Conservation (phyloP, 2,888 invertebrate species). For the Sicus ferrugineus region DNA sequence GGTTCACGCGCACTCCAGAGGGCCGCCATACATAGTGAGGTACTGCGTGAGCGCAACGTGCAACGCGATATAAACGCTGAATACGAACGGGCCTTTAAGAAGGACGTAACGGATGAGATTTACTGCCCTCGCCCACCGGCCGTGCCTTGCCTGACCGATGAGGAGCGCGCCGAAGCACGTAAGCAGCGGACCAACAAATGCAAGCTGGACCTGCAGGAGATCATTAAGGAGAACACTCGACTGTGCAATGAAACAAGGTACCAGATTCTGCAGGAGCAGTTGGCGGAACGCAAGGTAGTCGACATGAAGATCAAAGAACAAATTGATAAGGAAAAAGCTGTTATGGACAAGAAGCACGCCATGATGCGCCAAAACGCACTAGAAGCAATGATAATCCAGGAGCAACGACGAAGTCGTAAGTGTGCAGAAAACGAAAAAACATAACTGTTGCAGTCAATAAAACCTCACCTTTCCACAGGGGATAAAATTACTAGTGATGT, state of each 20-base stretch:
- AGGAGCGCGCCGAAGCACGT: constrained; percentile 53
- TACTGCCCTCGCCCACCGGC: constrained; percentile 58
- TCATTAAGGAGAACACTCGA: constrained; percentile 54
- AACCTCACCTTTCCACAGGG: constrained; percentile 39
- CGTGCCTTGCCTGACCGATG: constrained; percentile 59
- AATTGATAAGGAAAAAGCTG: constrained; percentile 57
- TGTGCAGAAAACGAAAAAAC: constrained; percentile 29
- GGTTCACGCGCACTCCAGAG: constrained; percentile 59
- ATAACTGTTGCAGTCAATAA: background rate
- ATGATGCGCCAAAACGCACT: constrained; percentile 51
- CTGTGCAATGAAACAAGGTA: constrained; percentile 45
- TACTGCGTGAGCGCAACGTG: constrained; percentile 55
- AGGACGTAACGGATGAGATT: constrained; percentile 46
- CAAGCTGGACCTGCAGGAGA: constrained; percentile 52
- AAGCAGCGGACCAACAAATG: constrained; percentile 51
- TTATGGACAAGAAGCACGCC: constrained; percentile 49
- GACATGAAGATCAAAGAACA: constrained; percentile 58
- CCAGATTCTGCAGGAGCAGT: constrained; percentile 46
- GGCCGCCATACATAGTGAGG: constrained; percentile 60
- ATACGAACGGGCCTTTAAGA: constrained; percentile 49
- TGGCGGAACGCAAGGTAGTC: constrained; percentile 46
- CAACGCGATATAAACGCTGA: constrained; percentile 55
- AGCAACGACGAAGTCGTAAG: constrained; percentile 52
- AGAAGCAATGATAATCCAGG: constrained; percentile 57
- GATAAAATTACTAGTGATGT: constrained; percentile 61